A percentile compares a stretch with the other conserved stretches of the same genome.
Conservation (phyloP, 2,888 invertebrate genomes). For the Eupithecia inturbata region DNA sequence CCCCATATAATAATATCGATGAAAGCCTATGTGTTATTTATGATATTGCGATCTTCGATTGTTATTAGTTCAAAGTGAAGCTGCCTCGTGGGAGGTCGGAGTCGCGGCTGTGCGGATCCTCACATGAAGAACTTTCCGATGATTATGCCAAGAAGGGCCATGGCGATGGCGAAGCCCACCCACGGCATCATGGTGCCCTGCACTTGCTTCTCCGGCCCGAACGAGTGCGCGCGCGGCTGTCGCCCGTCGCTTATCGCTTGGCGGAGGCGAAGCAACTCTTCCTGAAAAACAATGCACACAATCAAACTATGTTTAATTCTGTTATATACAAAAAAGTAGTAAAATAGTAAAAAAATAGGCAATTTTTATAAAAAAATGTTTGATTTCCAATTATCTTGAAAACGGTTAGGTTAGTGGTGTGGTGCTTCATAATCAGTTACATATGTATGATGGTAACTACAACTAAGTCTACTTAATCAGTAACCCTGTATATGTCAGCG, state of each 20-base stretch:
- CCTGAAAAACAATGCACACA: constrained; percentile 68
- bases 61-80: constrained; percentile 47
- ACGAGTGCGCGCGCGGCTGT: constrained; percentile 70
- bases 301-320: neutral
- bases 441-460: too few species aligned
- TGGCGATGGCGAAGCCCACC: constrained; percentile 86
- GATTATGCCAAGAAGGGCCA: constrained; percentile 89
- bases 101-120: constrained; percentile 68
- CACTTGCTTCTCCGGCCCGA: constrained; percentile 84
- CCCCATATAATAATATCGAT: constrained; percentile 20
- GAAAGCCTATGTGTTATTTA: constrained; percentile 22
- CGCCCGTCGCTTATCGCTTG: constrained; percentile 70
- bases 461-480: too few species aligned
- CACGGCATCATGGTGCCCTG: constrained; percentile 85
- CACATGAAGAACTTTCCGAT: constrained; percentile 93
- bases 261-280: constrained; percentile 87
- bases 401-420: too few species aligned
- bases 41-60: constrained; percentile 34
- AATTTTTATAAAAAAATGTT: too few species aligned
- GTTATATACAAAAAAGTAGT: neutral
- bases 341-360: too few species aligned
- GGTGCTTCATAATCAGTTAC: too few species aligned
- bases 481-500: too few species aligned
- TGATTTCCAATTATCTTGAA: too few species aligned
- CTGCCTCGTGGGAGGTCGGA: constrained; percentile 65